phyloP scores from a whole-genome alignment of 1,140 invertebrate species.

The Phymorhynchus buccinoides region DNA sequence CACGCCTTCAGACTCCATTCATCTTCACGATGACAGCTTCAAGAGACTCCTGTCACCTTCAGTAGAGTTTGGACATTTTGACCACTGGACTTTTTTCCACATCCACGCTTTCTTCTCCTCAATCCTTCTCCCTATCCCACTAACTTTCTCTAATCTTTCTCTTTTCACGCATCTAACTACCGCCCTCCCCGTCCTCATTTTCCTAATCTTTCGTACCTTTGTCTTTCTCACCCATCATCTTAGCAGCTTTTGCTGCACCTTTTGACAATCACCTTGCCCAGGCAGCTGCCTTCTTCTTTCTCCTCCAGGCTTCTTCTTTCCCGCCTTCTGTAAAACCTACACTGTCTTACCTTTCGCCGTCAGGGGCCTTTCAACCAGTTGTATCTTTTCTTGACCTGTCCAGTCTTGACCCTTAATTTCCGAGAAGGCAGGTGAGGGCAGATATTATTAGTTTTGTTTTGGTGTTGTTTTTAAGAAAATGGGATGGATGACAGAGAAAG shows the following conservation, averaged over 20 bases:
- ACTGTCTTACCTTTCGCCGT: neutral
- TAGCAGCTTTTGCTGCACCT: neutral
- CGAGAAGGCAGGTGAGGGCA: neutral
- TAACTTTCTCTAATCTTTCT: no score
- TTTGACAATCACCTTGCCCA: neutral
- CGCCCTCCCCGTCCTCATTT: no score
- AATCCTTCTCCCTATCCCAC: neutral
- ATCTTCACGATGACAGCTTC: neutral
- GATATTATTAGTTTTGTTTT: neutral
- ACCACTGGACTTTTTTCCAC: neutral
- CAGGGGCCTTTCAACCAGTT: neutral
- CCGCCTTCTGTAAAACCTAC: neutral
- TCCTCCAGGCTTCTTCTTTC: neutral
- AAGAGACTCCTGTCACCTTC: neutral
- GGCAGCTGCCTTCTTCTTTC: neutral
- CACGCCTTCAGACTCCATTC: neutral
- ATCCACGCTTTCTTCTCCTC: neutral
- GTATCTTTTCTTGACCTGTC: neutral
- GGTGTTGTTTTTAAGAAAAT: no score
- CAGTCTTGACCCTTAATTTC: neutral
- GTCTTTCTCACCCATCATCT: neutral
- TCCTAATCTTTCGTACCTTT: neutral
- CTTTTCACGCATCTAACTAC: no score
- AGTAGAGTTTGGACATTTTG: neutral
- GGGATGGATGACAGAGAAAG: no score